Percentiles rank a stretch among this genome's conserved stretches.
phyloP scores from a whole-genome alignment of 2,888 invertebrate genomes.

The Lochmaea capreae region DNA sequence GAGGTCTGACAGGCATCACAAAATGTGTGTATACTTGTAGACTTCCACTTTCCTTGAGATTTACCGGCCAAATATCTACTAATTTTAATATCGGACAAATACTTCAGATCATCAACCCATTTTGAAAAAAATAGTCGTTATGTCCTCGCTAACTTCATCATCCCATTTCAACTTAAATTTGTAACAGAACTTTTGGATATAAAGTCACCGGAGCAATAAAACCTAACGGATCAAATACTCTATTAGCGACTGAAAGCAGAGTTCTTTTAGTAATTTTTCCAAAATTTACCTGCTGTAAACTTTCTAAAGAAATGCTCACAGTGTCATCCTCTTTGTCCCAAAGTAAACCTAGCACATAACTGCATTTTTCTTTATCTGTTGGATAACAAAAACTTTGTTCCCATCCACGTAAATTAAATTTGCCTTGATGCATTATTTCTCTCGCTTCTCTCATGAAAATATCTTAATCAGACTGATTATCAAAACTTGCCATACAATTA shows the following conservation, averaged over 20 bases:
- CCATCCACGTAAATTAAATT: conserved; percentile 27
- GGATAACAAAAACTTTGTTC: conserved; percentile 24
- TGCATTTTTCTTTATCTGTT: background rate
- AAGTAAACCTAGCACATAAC: conserved; percentile 12
- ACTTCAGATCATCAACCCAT: too few relatives aligned
- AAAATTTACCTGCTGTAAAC: background rate
- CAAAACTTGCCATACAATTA: background rate
- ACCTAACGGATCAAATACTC: background rate
- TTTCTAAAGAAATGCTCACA: conserved; percentile 11
- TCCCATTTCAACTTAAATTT: too few relatives aligned
- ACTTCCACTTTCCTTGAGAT: background rate
- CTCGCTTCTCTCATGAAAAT: conserved; percentile 18
- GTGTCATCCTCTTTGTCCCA: conserved; percentile 21
- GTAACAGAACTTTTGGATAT: too few relatives aligned
- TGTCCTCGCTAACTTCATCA: too few relatives aligned
- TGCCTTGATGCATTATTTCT: conserved; percentile 18
- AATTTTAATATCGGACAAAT: too few relatives aligned
- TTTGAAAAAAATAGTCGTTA: too few relatives aligned
- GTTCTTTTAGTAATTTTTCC: conserved; percentile 30
- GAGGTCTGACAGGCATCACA: conserved; percentile 22
- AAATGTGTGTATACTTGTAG: conserved; percentile 17
- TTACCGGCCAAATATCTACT: background rate
- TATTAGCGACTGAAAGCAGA: conserved; percentile 40
- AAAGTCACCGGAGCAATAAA: too few relatives aligned
- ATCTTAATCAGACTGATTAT: conserved; percentile 1